Percentiles rank a stretch among this genome's conserved stretches.
phyloP scores from a whole-genome alignment of 2,113 vertebrate genomes.

The Apodemus speciosus region DNA sequence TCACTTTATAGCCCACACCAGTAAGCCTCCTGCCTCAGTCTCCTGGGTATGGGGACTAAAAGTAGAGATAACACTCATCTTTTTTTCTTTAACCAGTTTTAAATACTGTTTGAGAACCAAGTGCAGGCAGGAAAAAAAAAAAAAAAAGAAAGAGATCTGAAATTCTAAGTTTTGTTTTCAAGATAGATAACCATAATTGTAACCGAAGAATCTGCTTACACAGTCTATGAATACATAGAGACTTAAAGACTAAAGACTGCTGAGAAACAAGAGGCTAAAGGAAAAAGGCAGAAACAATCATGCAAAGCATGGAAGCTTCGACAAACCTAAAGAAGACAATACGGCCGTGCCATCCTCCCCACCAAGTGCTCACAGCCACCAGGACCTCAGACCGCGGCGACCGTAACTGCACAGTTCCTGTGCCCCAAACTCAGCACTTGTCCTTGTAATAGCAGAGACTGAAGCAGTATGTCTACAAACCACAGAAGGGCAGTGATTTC shows the following conservation, averaged over 20 bases:
- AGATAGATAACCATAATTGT: background rate
- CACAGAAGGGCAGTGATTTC: background rate
- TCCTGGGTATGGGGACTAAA: background rate
- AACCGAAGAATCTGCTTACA: background rate
- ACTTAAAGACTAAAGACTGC: background rate
- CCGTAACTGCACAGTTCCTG: background rate
- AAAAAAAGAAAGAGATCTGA: background rate
- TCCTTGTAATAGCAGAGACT: background rate
- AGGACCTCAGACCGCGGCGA: background rate
- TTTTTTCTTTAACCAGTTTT: background rate
- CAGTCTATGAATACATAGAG: background rate
- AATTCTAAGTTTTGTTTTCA: background rate
- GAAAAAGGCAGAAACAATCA: background rate
- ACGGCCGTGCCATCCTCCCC: background rate
- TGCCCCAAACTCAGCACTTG: background rate
- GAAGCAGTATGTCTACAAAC: background rate
- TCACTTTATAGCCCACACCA: background rate
- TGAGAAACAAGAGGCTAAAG: background rate
- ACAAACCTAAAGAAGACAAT: background rate
- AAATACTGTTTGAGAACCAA: background rate
- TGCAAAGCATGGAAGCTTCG: background rate
- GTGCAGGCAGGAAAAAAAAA: background rate
- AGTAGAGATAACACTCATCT: background rate
- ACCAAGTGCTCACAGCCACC: background rate
- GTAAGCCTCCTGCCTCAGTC: background rate